Evolutionary conservation across 2,113 vertebrate species (phyloP).

Genomic region (Archocentrus centrarchus): DNA sequence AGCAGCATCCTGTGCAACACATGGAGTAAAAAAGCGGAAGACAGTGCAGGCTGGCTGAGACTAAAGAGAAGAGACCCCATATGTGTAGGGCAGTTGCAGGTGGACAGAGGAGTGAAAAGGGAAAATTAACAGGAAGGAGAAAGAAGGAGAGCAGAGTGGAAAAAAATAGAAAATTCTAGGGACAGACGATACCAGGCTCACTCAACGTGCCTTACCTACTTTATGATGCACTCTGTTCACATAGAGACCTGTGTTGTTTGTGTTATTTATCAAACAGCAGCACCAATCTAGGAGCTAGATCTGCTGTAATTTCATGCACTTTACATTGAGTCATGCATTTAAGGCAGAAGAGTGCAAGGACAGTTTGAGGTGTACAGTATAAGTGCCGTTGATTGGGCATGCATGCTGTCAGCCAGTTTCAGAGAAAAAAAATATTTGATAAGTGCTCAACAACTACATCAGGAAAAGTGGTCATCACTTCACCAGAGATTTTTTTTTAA

Average conservation of each 20-base stretch:
- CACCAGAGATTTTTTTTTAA: neutral
- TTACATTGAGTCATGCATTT: neutral
- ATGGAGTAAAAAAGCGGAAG: neutral
- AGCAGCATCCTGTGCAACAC: neutral
- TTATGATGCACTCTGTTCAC: neutral
- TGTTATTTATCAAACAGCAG: neutral
- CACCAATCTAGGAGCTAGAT: neutral
- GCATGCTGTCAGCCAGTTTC: neutral
- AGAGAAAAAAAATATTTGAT: neutral
- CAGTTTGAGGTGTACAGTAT: too few relatives aligned
- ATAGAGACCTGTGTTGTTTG: neutral
- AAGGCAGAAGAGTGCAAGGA: neutral
- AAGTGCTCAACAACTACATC: neutral
- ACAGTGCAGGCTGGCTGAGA: neutral
- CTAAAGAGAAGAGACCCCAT: neutral
- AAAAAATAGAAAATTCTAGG: neutral
- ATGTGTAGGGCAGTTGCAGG: neutral
- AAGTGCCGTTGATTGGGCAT: neutral
- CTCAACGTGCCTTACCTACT: neutral
- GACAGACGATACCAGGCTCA: neutral
- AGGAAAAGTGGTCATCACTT: neutral
- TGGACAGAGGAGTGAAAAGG: neutral
- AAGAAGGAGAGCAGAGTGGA: neutral
- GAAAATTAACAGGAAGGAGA: neutral
- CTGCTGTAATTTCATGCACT: slow-evolving; percentile 4